Percentiles rank a stretch among this genome's conserved stretches.
These are phyloP conservation scores for Echeneis naucrates DNA, from an alignment of 2,797 vertebrate genomes.

Conservation along the genomic window DNA sequence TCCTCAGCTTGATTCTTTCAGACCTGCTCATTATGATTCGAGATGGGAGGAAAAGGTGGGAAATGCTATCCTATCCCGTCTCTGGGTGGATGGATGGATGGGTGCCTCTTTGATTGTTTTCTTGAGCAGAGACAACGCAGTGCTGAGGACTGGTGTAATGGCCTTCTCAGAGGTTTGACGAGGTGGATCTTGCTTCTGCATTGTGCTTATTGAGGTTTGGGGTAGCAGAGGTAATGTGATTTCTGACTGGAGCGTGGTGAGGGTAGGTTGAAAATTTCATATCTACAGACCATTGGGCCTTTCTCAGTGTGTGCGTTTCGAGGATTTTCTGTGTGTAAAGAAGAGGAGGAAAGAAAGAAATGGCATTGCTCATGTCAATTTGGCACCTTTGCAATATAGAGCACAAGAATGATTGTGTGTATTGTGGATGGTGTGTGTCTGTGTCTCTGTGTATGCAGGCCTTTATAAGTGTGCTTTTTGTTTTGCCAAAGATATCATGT, in stretches of 20 bases:
- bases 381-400: constrained; percentile 23
- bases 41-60: constrained; percentile 58
- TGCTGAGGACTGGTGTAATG: constrained; percentile 37
- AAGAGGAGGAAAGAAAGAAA: constrained; percentile 14
- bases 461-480: constrained; percentile 49
- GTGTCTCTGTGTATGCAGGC: not conserved
- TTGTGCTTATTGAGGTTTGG: constrained; percentile 52
- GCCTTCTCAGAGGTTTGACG: constrained; percentile 62
- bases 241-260: constrained; percentile 61
- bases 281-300: constrained; percentile 53
- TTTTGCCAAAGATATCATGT: constrained; percentile 55
- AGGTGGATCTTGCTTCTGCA: constrained; percentile 53
- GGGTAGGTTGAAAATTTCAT: constrained; percentile 53
- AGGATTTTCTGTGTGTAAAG: constrained; percentile 16
- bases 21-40: constrained; percentile 62
- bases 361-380: constrained; percentile 35
- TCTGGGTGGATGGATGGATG: constrained; percentile 30
- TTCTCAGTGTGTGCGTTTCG: constrained; percentile 28
- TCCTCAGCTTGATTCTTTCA: constrained; percentile 42
- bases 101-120: constrained; percentile 63
- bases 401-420: constrained; percentile 27
- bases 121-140: constrained; percentile 30
- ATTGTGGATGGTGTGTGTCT: constrained; percentile 14
- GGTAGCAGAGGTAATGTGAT: constrained; percentile 63
- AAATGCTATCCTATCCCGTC: constrained; percentile 32